Percentiles rank a stretch among this genome's conserved stretches.
These are phyloP conservation scores for Cylloceria caligata DNA, from an alignment of 2,888 invertebrate genomes.

Conservation along the genomic window DNA sequence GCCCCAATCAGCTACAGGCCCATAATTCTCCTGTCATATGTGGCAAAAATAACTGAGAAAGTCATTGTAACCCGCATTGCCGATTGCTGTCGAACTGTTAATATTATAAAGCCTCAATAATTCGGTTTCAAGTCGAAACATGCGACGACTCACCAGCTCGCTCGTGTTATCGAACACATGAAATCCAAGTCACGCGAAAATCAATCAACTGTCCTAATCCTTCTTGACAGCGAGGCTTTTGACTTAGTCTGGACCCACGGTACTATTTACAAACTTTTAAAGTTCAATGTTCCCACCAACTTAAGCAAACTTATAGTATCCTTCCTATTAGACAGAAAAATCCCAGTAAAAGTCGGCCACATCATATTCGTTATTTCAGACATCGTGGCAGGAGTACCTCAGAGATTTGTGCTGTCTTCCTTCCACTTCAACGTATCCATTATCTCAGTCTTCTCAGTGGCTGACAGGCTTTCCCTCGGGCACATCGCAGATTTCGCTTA, in stretches of 20 bases:
- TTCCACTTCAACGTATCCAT: not conserved
- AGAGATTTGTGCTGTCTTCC: not conserved
- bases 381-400: not conserved
- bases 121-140: slow-evolving; percentile 4
- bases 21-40: not conserved
- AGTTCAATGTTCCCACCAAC: not conserved
- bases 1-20: not conserved
- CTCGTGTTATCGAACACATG: not conserved
- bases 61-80: not conserved
- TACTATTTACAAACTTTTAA: not conserved
- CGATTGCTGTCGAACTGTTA: accelerated
- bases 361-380: not conserved
- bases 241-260: not conserved
- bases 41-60: not conserved
- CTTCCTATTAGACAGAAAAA: not conserved
- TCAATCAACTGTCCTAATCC: not conserved
- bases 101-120: not conserved
- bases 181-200: not conserved
- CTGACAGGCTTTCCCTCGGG: not conserved
- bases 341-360: not conserved
- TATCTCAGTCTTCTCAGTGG: not conserved
- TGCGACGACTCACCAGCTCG: slow-evolving; percentile 6
- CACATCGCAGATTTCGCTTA: not conserved
- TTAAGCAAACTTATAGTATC: not conserved
- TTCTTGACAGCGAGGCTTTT: not conserved